Evolutionary conservation across 1,140 invertebrate genomes (phyloP).

Genomic region (Diachasma alloeum): DNA sequence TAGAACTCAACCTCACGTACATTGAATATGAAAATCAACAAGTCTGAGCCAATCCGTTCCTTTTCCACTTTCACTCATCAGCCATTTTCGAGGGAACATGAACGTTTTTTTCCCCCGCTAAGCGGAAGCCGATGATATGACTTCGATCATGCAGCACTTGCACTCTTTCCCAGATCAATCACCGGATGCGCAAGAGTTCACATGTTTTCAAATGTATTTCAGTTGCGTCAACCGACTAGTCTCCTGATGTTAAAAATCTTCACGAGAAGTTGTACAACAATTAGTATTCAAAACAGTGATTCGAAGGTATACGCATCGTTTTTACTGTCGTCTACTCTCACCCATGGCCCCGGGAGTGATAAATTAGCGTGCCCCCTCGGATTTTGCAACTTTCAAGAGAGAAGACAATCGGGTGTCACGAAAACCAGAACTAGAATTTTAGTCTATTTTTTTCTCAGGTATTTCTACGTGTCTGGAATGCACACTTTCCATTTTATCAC

Average conservation of each 20-base stretch:
- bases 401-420: background rate
- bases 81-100: background rate
- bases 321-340: background rate
- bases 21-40: too few relatives aligned
- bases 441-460: background rate
- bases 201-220: background rate
- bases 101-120: background rate
- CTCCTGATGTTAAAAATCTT: background rate
- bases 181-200: background rate
- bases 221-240: background rate
- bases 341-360: background rate
- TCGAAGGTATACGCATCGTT: background rate
- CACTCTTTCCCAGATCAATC: background rate
- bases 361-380: background rate
- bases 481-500: background rate
- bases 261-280: background rate
- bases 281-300: background rate
- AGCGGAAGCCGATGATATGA: background rate
- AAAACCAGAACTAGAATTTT: background rate
- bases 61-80: background rate
- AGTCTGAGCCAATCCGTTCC: background rate
- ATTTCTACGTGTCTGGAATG: background rate
- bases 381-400: background rate
- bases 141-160: background rate
- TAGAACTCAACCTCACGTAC: too few relatives aligned